Conservation (phyloP, 2,113 vertebrate genomes). For the Catharus fuscescens region DNA sequence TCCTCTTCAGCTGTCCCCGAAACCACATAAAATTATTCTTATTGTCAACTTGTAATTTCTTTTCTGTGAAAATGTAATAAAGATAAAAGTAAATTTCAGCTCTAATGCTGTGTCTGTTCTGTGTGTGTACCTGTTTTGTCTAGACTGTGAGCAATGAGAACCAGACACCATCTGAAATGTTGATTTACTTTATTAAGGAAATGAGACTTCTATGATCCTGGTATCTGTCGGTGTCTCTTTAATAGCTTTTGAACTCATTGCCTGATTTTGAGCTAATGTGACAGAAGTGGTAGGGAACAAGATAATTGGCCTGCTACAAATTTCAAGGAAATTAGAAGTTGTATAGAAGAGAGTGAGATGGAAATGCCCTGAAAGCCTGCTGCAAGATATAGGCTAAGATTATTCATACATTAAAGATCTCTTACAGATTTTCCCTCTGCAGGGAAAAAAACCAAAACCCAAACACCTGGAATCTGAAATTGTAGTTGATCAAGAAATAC, state of each 20-base stretch:
- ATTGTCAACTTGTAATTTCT: not conserved
- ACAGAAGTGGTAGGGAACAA: not conserved
- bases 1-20: not conserved
- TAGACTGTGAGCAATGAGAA: conserved; percentile 39
- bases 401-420: not conserved
- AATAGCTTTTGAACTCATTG: conserved; percentile 8
- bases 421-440: not conserved
- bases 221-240: conserved; percentile 14
- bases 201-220: conserved; percentile 6
- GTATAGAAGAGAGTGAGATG: not conserved
- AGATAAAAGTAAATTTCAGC: conserved; percentile 11
- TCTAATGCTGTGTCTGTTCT: not conserved
- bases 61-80: conserved; percentile 2
- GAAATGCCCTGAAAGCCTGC: not conserved
- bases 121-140: conserved; percentile 15
- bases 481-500: not conserved
- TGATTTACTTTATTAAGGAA: conserved; percentile 47
- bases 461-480: not conserved
- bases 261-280: not conserved
- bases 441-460: not conserved
- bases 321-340: not conserved
- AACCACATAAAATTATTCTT: not conserved
- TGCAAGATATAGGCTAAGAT: not conserved
- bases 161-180: conserved; percentile 44
- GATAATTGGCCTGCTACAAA: not conserved